Conservation (phyloP, 2,797 vertebrate genomes). For the Manis crassicaudata region DNA sequence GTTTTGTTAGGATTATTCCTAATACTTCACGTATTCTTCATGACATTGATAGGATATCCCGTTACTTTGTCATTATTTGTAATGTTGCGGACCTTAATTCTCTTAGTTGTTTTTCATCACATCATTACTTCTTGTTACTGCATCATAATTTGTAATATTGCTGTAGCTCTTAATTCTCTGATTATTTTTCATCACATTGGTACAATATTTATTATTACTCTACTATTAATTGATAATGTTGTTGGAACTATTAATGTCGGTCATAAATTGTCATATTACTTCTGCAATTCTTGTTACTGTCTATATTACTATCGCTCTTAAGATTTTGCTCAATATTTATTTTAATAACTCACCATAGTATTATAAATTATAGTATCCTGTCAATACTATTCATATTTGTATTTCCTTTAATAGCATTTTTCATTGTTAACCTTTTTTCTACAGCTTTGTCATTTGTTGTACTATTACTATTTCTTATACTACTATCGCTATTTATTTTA, state of each 20-base stretch:
- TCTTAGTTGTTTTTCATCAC: slow-evolving; percentile 59
- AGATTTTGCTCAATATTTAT: slow-evolving; percentile 47
- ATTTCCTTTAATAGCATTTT: slow-evolving; percentile 47
- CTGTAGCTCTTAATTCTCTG: slow-evolving; percentile 47
- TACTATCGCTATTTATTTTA: background rate
- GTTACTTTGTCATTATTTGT: slow-evolving; percentile 59
- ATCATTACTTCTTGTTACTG: slow-evolving; percentile 52
- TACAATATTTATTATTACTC: slow-evolving; percentile 46
- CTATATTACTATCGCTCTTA: slow-evolving; percentile 30
- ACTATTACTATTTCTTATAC: background rate
- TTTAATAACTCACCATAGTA: slow-evolving; percentile 31
- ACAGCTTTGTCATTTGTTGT: background rate
- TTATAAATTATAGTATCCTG: slow-evolving; percentile 9
- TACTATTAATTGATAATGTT: slow-evolving; percentile 71
- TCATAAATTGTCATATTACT: slow-evolving; percentile 69
- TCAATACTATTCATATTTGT: background rate
- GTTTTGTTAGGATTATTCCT: slow-evolving; percentile 33
- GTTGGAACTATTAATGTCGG: slow-evolving; percentile 49
- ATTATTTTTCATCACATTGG: slow-evolving; percentile 65
- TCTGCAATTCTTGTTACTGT: slow-evolving; percentile 36
- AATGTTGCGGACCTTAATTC: slow-evolving; percentile 47
- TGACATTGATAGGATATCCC: background rate
- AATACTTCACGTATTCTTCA: slow-evolving; percentile 11
- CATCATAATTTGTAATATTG: slow-evolving; percentile 64
- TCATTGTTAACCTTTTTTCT: slow-evolving; percentile 26